phyloP scores from a whole-genome alignment of 2,888 invertebrate species.

The Ceraclea dissimilis region DNA sequence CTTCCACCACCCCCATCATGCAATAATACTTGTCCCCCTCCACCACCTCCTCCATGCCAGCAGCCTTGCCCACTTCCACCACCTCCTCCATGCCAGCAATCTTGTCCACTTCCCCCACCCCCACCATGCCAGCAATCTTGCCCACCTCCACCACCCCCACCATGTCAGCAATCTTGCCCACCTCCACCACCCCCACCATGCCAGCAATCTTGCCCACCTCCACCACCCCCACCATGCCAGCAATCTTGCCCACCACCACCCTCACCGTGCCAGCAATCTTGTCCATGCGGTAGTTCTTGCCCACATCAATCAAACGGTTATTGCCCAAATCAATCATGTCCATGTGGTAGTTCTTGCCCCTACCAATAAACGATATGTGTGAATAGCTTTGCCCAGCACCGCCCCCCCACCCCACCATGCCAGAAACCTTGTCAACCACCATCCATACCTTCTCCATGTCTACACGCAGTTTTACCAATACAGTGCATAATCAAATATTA shows the following conservation, averaged over 20 bases:
- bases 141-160: background rate
- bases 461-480: no score
- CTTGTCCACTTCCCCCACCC: background rate
- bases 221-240: background rate
- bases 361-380: no score
- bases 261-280: background rate
- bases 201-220: background rate
- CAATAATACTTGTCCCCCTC: background rate
- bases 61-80: background rate
- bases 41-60: background rate
- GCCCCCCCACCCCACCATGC: slow-evolving; percentile 26
- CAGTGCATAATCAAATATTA: no score
- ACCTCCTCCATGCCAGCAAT: background rate
- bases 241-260: background rate
- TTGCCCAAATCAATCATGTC: no score
- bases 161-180: background rate
- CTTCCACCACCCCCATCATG: no score
- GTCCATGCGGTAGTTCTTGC: no score
- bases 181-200: background rate
- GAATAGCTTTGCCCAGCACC: background rate
- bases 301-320: no score
- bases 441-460: no score
- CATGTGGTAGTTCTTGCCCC: no score
- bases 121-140: background rate
- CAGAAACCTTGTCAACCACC: background rate